These are phyloP conservation scores for Petrocephalus zakoni DNA, from an alignment of 2,113 vertebrate species.

Conservation along the genomic window DNA sequence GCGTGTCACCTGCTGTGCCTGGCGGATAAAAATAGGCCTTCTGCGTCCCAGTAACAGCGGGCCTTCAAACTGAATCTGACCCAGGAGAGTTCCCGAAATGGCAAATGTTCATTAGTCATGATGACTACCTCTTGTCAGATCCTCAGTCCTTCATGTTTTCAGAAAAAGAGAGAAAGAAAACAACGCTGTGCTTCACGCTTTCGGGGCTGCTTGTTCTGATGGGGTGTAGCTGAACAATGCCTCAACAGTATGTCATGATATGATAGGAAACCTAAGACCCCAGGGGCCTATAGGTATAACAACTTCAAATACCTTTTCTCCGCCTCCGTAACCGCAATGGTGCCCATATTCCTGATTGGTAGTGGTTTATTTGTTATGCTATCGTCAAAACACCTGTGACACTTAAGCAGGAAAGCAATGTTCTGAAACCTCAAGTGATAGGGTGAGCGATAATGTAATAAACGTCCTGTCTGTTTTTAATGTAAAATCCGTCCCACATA, in stretches of 20 bases:
- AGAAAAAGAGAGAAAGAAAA: not conserved
- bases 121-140: not conserved
- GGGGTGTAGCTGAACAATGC: not conserved
- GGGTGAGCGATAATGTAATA: not conserved
- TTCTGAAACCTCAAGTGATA: not conserved
- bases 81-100: not conserved
- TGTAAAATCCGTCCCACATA: not conserved
- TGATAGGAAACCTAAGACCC: not conserved
- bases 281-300: not conserved
- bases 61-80: not conserved
- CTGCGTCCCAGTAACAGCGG: not conserved
- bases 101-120: constrained; percentile 3
- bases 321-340: not conserved
- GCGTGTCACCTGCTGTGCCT: not conserved
- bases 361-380: not conserved
- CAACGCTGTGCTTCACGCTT: not conserved
- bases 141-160: not conserved
- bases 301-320: not conserved
- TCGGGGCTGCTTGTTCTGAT: not conserved
- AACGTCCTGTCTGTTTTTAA: not conserved
- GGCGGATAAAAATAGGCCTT: not conserved
- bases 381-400: not conserved
- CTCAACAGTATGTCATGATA: not conserved
- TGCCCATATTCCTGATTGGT: not conserved
- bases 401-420: not conserved